phyloP scores from a whole-genome alignment of 2,797 vertebrate genomes.

The Centroberyx gerrardi region DNA sequence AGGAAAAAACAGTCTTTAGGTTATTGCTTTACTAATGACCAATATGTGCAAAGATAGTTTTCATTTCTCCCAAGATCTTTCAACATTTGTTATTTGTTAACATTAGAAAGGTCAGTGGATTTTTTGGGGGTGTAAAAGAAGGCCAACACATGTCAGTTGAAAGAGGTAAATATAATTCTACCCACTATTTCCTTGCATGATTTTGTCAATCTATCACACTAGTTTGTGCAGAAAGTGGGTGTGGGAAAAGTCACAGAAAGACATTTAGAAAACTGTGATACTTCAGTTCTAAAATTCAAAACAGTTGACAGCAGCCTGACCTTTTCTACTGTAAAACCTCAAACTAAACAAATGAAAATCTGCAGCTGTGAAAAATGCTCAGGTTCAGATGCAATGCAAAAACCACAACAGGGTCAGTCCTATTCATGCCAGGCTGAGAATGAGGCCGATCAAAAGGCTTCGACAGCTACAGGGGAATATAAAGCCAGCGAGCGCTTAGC shows the following conservation, averaged over 20 bases:
- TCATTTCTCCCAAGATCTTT: background rate
- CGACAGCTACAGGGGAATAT: conserved; percentile 54
- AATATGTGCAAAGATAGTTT: background rate
- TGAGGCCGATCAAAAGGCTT: conserved; percentile 57
- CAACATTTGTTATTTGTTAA: conserved; percentile 23
- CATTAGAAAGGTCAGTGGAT: conserved; percentile 4
- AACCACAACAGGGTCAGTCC: conserved; percentile 4
- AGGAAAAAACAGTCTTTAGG: background rate
- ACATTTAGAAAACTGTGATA: too few relatives aligned
- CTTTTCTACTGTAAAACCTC: background rate
- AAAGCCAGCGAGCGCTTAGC: conserved; percentile 73
- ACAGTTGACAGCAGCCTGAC: background rate
- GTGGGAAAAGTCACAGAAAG: too few relatives aligned
- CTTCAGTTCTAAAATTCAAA: background rate
- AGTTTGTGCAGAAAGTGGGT: too few relatives aligned
- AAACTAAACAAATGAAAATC: too few relatives aligned
- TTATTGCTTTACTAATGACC: background rate
- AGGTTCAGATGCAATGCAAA: conserved; percentile 34
- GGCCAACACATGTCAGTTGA: too few relatives aligned
- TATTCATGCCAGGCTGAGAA: conserved; percentile 11
- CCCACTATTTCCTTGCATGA: too few relatives aligned
- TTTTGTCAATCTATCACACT: too few relatives aligned
- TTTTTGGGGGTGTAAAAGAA: background rate
- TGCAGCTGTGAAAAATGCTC: conserved; percentile 25
- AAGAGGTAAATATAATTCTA: too few relatives aligned